Percentiles rank a stretch among this genome's conserved stretches.
Evolutionary conservation across 2,888 invertebrate genomes (phyloP).

Genomic region (Gortyna flavago): DNA sequence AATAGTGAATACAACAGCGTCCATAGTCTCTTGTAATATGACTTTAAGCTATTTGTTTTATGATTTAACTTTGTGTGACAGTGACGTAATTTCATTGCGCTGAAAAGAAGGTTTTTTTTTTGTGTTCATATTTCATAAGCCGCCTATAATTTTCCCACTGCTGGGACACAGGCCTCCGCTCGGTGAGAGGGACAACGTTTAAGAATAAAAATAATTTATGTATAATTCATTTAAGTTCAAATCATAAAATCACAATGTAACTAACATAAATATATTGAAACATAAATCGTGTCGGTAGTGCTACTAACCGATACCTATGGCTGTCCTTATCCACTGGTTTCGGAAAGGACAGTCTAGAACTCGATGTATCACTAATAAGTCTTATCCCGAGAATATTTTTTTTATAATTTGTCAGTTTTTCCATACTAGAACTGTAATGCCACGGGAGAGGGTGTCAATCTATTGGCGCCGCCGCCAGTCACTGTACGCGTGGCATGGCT

Average conservation of each 20-base stretch:
- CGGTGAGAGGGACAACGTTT: background rate
- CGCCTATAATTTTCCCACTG: too few relatives aligned
- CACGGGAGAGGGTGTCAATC: too few relatives aligned
- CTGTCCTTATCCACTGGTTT: background rate
- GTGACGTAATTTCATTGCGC: background rate
- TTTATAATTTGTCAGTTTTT: too few relatives aligned
- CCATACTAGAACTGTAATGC: too few relatives aligned
- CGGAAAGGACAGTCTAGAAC: background rate
- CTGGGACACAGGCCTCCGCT: too few relatives aligned
- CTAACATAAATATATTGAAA: background rate
- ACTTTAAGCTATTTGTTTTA: slow-evolving; percentile 26
- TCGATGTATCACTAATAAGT: too few relatives aligned
- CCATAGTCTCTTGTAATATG: slow-evolving; percentile 31
- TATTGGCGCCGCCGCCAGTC: too few relatives aligned
- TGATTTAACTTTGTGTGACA: background rate
- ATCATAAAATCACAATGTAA: background rate
- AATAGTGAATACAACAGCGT: slow-evolving; percentile 29
- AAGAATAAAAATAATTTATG: background rate
- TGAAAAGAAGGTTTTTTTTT: background rate
- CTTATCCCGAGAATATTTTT: too few relatives aligned
- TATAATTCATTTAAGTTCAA: background rate
- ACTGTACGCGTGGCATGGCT: too few relatives aligned
- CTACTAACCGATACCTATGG: background rate
- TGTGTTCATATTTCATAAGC: too few relatives aligned
- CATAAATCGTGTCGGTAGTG: background rate